These are phyloP conservation scores for Craterocephalus amniculus DNA, from an alignment of 2,797 vertebrate species.

Conservation along the genomic window DNA sequence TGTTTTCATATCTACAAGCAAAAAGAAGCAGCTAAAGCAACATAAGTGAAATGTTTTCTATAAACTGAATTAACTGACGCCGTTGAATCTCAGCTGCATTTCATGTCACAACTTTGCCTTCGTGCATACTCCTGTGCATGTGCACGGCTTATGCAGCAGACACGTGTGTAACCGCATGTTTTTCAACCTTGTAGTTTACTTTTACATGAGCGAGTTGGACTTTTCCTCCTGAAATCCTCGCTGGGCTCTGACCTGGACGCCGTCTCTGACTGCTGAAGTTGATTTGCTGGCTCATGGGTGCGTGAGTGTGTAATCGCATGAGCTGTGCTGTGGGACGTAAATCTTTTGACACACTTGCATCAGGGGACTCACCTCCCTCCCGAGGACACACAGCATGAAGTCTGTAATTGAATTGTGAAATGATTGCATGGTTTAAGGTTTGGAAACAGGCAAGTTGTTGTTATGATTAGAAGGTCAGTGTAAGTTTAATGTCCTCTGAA, in stretches of 20 bases:
- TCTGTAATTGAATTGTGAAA: background rate
- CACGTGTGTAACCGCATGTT: constrained; percentile 26
- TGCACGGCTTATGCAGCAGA: background rate
- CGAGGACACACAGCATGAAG: background rate
- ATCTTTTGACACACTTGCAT: background rate
- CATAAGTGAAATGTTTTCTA: background rate
- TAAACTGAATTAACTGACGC: background rate
- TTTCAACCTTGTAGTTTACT: constrained; percentile 9
- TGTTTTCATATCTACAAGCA: background rate
- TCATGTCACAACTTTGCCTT: background rate
- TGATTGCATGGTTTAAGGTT: background rate
- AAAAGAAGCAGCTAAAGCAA: background rate
- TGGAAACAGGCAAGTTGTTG: background rate
- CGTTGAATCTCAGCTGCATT: background rate
- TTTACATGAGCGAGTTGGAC: constrained; percentile 18
- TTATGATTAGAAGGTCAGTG: constrained; percentile 1
- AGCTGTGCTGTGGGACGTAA: background rate
- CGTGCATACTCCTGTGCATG: background rate
- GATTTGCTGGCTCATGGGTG: background rate
- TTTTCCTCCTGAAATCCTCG: constrained; percentile 14
- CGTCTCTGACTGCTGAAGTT: background rate
- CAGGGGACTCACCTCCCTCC: background rate
- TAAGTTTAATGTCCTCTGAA: background rate
- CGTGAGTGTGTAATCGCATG: background rate
- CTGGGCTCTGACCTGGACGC: constrained; percentile 5